These are phyloP conservation scores for Crepidodera aurea DNA, from an alignment of 2,888 invertebrate species.

Conservation along the genomic window DNA sequence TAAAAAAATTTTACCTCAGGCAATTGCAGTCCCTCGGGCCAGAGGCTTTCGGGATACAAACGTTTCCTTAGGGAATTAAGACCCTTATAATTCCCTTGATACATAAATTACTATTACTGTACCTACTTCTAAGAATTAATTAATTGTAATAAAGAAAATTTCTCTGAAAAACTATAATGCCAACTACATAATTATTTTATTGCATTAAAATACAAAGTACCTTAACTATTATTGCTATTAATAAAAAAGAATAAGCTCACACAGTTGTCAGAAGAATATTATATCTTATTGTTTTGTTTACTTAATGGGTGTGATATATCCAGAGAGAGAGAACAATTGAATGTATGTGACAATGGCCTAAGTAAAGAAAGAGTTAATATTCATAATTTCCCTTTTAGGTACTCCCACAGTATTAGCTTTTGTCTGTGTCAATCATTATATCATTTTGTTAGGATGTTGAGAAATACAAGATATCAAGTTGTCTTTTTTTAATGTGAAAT, in stretches of 20 bases:
- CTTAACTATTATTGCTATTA: conserved; percentile 2
- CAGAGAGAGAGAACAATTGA: conserved; percentile 22
- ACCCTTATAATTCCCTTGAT: no score
- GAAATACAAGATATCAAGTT: background rate
- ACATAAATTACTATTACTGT: no score
- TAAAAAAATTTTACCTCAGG: no score
- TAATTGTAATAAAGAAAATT: no score
- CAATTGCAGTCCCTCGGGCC: no score
- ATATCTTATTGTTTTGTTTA: conserved; percentile 12
- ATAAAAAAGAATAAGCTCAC: conserved; percentile 11
- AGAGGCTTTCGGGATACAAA: no score
- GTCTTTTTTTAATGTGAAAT: no score
- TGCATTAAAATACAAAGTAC: background rate
- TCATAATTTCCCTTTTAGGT: conserved; percentile 21
- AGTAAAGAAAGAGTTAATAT: conserved; percentile 22
- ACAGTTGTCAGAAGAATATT: conserved; percentile 10
- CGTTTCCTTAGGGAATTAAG: no score
- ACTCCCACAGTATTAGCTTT: conserved; percentile 17
- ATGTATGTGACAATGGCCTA: conserved; percentile 21
- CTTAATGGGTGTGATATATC: conserved; percentile 24
- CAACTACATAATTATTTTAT: no score
- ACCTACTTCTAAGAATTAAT: no score
- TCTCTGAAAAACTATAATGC: no score
- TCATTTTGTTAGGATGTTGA: background rate
- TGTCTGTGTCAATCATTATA: conserved; percentile 11